phyloP scores from a whole-genome alignment of 1,140 invertebrate species.

The Scaptodrosophila lebanonensis region DNA sequence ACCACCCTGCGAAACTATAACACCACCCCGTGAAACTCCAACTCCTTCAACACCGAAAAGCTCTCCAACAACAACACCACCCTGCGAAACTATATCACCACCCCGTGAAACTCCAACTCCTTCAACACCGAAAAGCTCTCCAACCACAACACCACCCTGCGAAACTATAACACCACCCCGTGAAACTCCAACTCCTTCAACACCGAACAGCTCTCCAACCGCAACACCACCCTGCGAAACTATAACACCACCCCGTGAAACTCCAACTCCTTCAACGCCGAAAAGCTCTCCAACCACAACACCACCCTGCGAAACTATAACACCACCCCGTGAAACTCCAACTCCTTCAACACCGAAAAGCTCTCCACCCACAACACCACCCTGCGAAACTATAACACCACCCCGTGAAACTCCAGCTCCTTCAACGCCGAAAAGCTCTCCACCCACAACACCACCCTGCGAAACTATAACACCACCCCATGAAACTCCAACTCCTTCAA shows the following conservation, averaged over 20 bases:
- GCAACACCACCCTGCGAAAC: background rate
- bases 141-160: slow-evolving; percentile 1
- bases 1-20: background rate
- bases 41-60: background rate
- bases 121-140: background rate
- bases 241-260: slow-evolving; percentile 1
- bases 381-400: background rate
- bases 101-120: background rate
- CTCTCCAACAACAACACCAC: background rate
- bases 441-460: background rate
- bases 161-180: background rate
- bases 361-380: background rate
- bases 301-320: background rate
- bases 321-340: background rate
- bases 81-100: background rate
- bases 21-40: background rate
- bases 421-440: no score
- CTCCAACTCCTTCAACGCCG: background rate
- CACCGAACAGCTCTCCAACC: background rate
- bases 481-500: background rate
- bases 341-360: background rate
- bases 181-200: background rate
- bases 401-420: background rate
- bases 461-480: background rate
- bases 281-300: no score